Conservation (phyloP, 2,797 vertebrate genomes). For the Sebastes trivittatus region DNA sequence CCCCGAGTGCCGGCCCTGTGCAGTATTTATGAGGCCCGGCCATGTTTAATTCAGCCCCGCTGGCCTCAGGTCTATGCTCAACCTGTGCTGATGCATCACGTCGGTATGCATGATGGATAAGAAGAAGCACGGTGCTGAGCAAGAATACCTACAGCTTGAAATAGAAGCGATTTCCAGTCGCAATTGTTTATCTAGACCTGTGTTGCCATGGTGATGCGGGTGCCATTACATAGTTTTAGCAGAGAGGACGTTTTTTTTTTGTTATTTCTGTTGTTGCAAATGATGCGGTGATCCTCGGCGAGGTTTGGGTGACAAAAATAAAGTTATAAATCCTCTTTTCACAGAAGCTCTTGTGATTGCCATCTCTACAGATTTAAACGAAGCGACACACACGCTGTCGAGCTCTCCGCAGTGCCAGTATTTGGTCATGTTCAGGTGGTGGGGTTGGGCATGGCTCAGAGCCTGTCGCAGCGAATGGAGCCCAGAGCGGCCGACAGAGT, state of each 20-base stretch:
- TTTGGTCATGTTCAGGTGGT: slow-evolving; percentile 71
- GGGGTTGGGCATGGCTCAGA: slow-evolving; percentile 68
- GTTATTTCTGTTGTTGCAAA: background rate
- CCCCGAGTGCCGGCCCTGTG: slow-evolving; percentile 67
- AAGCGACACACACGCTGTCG: slow-evolving; percentile 9
- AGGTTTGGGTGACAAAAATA: background rate
- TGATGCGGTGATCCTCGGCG: background rate
- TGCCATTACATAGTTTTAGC: slow-evolving; percentile 4
- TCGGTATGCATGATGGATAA: slow-evolving; percentile 60
- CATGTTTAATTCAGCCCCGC: slow-evolving; percentile 85
- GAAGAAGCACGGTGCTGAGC: slow-evolving; percentile 29
- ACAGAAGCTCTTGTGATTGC: background rate
- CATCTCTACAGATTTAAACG: slow-evolving; percentile 34
- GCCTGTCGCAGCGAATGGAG: slow-evolving; percentile 50
- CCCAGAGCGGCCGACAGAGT: slow-evolving; percentile 44
- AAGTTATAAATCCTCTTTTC: slow-evolving; percentile 25
- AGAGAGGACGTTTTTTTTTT: background rate
- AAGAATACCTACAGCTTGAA: slow-evolving; percentile 37
- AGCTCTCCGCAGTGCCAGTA: slow-evolving; percentile 37
- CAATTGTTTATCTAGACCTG: slow-evolving; percentile 39
- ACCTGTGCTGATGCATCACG: slow-evolving; percentile 59
- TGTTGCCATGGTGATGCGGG: slow-evolving; percentile 37
- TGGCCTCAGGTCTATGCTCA: slow-evolving; percentile 74
- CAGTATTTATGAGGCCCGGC: slow-evolving; percentile 80
- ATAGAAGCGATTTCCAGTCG: slow-evolving; percentile 32